Conservation (phyloP, 2,888 invertebrate genomes). For the Tenthredo amoena region DNA sequence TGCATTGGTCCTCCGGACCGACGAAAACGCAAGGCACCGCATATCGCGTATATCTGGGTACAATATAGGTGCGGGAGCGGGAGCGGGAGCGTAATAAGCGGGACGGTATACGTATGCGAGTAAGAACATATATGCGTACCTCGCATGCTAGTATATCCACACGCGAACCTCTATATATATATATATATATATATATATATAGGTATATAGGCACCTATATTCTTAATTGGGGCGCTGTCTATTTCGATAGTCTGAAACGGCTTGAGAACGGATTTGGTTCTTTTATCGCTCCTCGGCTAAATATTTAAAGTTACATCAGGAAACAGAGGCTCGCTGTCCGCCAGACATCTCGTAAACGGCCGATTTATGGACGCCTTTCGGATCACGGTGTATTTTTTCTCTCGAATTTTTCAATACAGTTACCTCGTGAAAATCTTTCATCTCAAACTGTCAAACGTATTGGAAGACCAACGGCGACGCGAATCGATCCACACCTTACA, state of each 20-base stretch:
- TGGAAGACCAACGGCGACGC: background rate
- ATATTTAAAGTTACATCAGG: conserved; percentile 56
- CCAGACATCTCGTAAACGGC: conserved; percentile 55
- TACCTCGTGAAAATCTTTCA: conserved; percentile 31
- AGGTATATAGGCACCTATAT: background rate
- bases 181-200: background rate
- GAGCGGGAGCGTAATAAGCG: no score
- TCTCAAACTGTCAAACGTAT: conserved; percentile 14
- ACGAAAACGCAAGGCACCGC: no score
- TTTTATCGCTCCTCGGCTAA: conserved; percentile 55
- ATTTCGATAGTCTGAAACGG: conserved; percentile 44
- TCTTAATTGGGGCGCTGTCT: conserved; percentile 46
- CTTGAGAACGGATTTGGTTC: conserved; percentile 52
- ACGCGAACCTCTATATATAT: background rate
- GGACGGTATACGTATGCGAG: no score
- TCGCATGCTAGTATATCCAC: background rate
- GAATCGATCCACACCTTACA: background rate
- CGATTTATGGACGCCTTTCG: conserved; percentile 53
- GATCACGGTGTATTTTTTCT: conserved; percentile 27
- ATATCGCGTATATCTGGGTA: no score
- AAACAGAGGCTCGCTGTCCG: conserved; percentile 53
- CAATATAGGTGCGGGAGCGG: no score
- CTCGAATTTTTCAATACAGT: conserved; percentile 19
- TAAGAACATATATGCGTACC: no score
- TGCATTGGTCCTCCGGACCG: no score